Base-by-base conservation (phyloP, 1,140 invertebrate species). In the Dryas iulia region DNA sequence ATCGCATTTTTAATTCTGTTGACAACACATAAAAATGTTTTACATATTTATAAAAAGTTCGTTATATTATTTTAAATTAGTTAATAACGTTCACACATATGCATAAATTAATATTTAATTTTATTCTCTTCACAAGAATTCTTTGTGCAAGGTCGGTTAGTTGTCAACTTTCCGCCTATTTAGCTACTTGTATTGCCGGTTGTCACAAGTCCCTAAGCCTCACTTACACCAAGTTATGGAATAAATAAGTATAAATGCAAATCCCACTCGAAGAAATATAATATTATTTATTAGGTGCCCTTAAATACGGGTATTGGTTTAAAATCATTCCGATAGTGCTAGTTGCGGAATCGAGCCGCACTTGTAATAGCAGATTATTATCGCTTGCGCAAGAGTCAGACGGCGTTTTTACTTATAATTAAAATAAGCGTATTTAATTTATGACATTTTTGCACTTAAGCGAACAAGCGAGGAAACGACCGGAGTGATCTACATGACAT, bases 341-440 rank as follows among this genome's bases (percentile, higher is more conserved):
- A 39, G n/a, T 28, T 30, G 25, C 24, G 14, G 28, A 62, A 28
- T 25, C 21, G 28, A 47, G 3, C 6, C 14, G 21, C 21, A 62
- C 59, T n/a, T 60, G 59, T 75, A 76, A 79, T 67, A 72, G 71
- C 65, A 59, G 78, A 82, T 84, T 33, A 21, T 71, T 81, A 78
- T 82, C 75, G 59, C 23, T 59, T 58, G 67, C 74, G 73, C 69
- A 73, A 58, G 74, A 70, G 65, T 63, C 47, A 57, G 63, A 31
- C 56, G 71, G 54, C 63, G 81, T 78, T 81, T 76, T 74, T 59
- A 35, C 14, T 31, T 26, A 68, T 73, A 80, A 80, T 80, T 78
- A 82, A 81, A 79, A 73, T 73, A 64, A 75, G 70, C 68, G 73
- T 72, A 79, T 75, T 73, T 71, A 75, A 73, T 78, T 80, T 79